These are phyloP conservation scores for Dicyrtomina minuta DNA, from an alignment of 2,888 invertebrate genomes.

Conservation along the genomic window DNA sequence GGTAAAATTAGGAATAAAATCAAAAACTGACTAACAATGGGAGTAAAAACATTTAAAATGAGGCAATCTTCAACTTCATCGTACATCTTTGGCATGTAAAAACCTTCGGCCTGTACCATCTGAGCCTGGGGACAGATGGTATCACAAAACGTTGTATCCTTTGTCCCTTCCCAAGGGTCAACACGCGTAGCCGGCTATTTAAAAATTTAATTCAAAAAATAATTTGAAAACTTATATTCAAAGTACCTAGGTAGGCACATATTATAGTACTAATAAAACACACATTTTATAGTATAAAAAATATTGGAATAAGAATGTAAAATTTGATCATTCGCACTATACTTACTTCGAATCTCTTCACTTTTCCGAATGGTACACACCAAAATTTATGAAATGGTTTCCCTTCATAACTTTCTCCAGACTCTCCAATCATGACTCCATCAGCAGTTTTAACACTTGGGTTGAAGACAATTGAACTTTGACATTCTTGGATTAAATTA, in stretches of 20 bases:
- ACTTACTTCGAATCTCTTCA: slow-evolving; percentile 16
- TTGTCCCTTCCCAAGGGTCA: slow-evolving; percentile 8
- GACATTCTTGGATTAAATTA: too few relatives aligned
- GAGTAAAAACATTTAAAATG: slow-evolving; percentile 25
- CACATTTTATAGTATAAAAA: not conserved
- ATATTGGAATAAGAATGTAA: not conserved
- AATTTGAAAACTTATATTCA: too few relatives aligned
- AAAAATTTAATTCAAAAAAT: too few relatives aligned
- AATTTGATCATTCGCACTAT: not conserved
- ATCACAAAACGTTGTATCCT: slow-evolving; percentile 2
- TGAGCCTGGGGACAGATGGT: too few relatives aligned
- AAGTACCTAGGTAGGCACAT: too few relatives aligned
- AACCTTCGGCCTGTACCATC: not conserved
- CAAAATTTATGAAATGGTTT: slow-evolving; percentile 28
- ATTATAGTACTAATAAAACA: too few relatives aligned
- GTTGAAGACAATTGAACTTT: not conserved
- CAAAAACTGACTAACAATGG: not conserved
- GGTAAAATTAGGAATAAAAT: too few relatives aligned
- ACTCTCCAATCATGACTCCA: slow-evolving; percentile 13
- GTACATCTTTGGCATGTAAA: not conserved
- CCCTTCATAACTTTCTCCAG: not conserved
- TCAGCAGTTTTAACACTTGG: not conserved
- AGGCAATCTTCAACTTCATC: slow-evolving; percentile 16
- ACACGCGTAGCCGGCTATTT: not conserved
- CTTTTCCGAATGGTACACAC: slow-evolving; percentile 26